Percentiles rank a stretch among this genome's conserved stretches.
Evolutionary conservation across 1,140 invertebrate genomes (phyloP).

Genomic region (Cyrtorhinus lividipennis): DNA sequence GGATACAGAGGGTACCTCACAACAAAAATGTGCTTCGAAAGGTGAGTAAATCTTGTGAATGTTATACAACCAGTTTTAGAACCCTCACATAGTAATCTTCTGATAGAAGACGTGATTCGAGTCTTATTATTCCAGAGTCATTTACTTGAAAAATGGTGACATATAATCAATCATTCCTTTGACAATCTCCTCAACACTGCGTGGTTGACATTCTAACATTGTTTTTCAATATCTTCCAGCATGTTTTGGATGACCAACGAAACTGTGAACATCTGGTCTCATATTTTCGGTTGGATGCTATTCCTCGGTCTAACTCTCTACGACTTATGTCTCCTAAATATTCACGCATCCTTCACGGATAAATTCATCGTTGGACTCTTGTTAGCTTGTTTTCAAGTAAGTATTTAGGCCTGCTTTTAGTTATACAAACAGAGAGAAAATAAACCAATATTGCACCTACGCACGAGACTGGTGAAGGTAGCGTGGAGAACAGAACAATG

Average conservation of each 20-base stretch:
- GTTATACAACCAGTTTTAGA: neutral
- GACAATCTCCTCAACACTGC: too few species aligned
- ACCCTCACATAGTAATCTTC: neutral
- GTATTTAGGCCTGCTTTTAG: too few species aligned
- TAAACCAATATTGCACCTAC: too few species aligned
- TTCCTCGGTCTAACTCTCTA: constrained; percentile 72
- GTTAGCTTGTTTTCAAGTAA: constrained; percentile 75
- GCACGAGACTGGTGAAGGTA: too few species aligned
- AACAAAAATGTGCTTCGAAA: constrained; percentile 71
- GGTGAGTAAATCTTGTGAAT: constrained; percentile 35
- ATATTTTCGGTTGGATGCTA: constrained; percentile 80
- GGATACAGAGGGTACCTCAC: constrained; percentile 63
- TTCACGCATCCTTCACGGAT: constrained; percentile 60
- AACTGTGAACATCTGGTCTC: constrained; percentile 94
- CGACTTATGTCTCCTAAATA: constrained; percentile 62
- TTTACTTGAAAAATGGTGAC: too few species aligned
- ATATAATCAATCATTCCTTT: too few species aligned
- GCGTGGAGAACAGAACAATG: too few species aligned
- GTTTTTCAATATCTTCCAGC: constrained; percentile 34
- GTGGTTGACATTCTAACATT: too few species aligned
- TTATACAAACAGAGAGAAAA: neutral
- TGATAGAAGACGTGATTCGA: too few species aligned
- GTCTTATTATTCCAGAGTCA: too few species aligned
- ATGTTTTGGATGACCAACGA: constrained; percentile 96
- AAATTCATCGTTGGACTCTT: constrained; percentile 69